Base-by-base conservation (phyloP, 2,797 vertebrate species). In the Prunella strophiata region DNA sequence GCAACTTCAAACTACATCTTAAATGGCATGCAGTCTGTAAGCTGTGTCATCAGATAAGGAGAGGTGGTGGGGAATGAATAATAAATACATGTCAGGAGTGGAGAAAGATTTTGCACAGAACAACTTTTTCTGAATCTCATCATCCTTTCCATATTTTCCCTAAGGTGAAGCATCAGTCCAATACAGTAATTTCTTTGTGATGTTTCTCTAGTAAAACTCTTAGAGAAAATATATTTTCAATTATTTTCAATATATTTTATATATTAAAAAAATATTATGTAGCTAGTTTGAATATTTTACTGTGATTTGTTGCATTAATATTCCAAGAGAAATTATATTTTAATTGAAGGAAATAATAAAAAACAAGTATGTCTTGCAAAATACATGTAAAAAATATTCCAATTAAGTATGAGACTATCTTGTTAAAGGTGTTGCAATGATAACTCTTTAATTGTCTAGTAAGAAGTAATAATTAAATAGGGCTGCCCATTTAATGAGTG, bases 341-440 rank as follows among this genome's bases (percentile, higher is more conserved):
- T 71, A 63, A 26, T 52, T 22, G 29, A 73, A 70, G 73, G 16
- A 79, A 93, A 55, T 54, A 55, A 55, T 23, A 66, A 71, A 54
- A 7, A 1, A 0, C 4, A 48, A 73, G 25, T 16, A 1, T 4
- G 3, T n/a, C 10, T 47, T 47, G 14, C 36, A 66, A 85, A 76
- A 26, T 8, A 34, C 1, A 3, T 20, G 65, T 73, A 1, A 36
- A 88, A 66, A 34, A 52, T 38, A 26, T 71, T 84, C 30, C 2
- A 38, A 43, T 74, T 61, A 48, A 51, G 5, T 42, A 72, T 36
- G 59, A 70, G 26, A 52, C n/a, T 67, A 7, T 19, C 9, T 58
- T 82, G 6, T 32, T 73, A 70, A 89, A 89, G 23, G 10, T 89
- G 13, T 59, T 73, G 30, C 18, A 88, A 73, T 50, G 6, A 38